Evolutionary conservation across 2,113 vertebrate genomes (phyloP).

Genomic region (Halichoeres trimaculatus): DNA sequence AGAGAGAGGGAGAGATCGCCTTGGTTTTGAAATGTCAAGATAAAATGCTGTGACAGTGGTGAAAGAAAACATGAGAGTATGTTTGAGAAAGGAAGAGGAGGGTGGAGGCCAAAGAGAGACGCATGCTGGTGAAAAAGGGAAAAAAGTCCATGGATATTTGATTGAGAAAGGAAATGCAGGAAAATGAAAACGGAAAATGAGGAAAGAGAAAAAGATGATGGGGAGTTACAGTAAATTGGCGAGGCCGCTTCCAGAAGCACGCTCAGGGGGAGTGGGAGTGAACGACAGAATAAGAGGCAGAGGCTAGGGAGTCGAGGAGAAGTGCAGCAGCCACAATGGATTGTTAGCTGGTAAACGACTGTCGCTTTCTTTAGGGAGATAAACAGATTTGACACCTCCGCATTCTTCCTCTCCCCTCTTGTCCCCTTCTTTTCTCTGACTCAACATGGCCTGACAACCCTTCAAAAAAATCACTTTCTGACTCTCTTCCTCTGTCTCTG

Average conservation of each 20-base stretch:
- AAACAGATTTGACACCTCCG: conserved; percentile 76
- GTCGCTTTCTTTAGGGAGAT: conserved; percentile 70
- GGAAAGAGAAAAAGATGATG: conserved; percentile 63
- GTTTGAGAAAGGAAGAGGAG: conserved; percentile 37
- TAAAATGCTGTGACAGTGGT: conserved; percentile 63
- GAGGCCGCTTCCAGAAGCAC: conserved; percentile 65
- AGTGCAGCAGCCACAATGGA: conserved; percentile 60
- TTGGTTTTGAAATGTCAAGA: conserved; percentile 74
- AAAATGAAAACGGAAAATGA: conserved; percentile 63
- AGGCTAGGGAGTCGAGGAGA: conserved; percentile 56
- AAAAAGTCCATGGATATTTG: conserved; percentile 59
- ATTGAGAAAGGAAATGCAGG: conserved; percentile 69
- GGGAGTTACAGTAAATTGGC: conserved; percentile 74
- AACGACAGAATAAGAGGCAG: conserved; percentile 54
- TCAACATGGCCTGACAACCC: conserved; percentile 69
- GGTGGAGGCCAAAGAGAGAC: conserved; percentile 8
- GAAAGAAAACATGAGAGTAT: conserved; percentile 61
- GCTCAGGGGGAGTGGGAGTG: conserved; percentile 43
- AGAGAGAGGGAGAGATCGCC: conserved; percentile 27
- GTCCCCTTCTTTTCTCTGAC: conserved; percentile 63
- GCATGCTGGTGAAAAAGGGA: background rate
- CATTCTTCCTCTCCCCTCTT: conserved; percentile 57
- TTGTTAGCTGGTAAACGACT: conserved; percentile 78
- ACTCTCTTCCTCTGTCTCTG: conserved; percentile 33
- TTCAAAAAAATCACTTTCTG: conserved; percentile 61